Evolutionary conservation across 2,113 vertebrate genomes (phyloP), one percentile per base, ranked within the genome.

Genomic region (Ornithorhynchus anatinus): DNA sequence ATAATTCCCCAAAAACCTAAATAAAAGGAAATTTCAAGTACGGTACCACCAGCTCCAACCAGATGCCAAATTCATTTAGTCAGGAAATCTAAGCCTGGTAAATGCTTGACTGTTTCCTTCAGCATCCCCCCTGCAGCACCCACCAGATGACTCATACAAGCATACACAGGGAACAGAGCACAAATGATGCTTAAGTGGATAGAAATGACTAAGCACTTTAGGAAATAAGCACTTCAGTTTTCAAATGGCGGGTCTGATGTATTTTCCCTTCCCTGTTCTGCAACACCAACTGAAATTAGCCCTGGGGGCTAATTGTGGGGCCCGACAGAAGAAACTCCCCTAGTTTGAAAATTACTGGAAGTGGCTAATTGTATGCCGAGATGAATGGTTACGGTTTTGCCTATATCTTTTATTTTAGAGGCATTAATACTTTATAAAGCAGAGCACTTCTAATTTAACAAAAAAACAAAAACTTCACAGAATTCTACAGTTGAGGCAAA

Each of bases 151-250:
- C 45, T 88, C 73, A 54, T 37, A 70, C 40, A 53, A 62, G 70
- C 42, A 48, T 29, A 8, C 45, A 56, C 53, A 52, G 47, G 31
- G 42, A 37, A 35, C 43, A 52, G 13, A n/a, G 8, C 57, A 59
- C 52, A 64, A 50, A 59, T 66, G 52, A 72, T 61, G 64, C 36
- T 17, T 47, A 23, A 50, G 31, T 32, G 62, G 42, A 73, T 70
- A 44, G 43, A 65, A 63, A 44, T 83, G 84, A 87, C 51, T 39
- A 48, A 85, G 63, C 54, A 43, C 32, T 59, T 65, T 17, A 64
- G 70, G 50, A 82, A 82, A 81, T 1, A 3, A 83, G 66, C 70
- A 42, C 60, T 83, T 59, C 1, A 1, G 20, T 77, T 81, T 56
- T 75, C 52, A 72, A 39, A 47, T 20, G 1, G 40, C 59, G 48